phyloP scores from a whole-genome alignment of 2,888 invertebrate species.

The Hesperia comma region DNA sequence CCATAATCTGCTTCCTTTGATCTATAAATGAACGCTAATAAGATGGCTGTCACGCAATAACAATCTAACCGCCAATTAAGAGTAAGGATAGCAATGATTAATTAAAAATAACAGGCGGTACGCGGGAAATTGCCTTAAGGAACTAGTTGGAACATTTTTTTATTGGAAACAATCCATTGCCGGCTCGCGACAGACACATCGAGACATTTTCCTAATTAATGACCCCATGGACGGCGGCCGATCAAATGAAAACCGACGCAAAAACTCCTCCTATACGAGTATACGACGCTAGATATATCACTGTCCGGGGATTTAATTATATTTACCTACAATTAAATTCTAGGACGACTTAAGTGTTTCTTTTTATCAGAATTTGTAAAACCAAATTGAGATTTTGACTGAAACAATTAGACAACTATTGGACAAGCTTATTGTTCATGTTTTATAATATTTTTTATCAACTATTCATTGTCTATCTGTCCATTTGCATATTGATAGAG shows the following conservation, averaged over 20 bases:
- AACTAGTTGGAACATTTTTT: conserved; percentile 33
- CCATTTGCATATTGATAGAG: too few species aligned
- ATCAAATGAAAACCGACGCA: conserved; percentile 61
- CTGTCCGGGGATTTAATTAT: conserved; percentile 4
- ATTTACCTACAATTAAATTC: too few species aligned
- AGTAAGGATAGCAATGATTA: conserved; percentile 32
- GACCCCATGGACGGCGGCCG: conserved; percentile 62
- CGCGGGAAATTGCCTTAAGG: conserved; percentile 36
- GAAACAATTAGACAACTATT: too few species aligned
- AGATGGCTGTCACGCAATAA: conserved; percentile 30
- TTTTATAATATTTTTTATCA: too few species aligned
- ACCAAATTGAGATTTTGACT: too few species aligned
- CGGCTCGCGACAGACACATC: conserved; percentile 40
- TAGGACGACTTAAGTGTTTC: too few species aligned
- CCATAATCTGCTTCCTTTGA: conserved; percentile 2
- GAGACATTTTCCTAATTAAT: conserved; percentile 72
- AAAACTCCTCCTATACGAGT: conserved; percentile 63
- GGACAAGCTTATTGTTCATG: too few species aligned
- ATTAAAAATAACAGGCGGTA: conserved; percentile 35
- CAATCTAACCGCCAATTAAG: conserved; percentile 37
- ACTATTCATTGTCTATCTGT: too few species aligned
- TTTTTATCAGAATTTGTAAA: too few species aligned
- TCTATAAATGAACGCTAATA: conserved; percentile 22
- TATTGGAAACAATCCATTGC: conserved; percentile 32
- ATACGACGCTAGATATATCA: conserved; percentile 22